Conservation (phyloP, 1,140 invertebrate genomes). For the Platyscapa corneri region DNA sequence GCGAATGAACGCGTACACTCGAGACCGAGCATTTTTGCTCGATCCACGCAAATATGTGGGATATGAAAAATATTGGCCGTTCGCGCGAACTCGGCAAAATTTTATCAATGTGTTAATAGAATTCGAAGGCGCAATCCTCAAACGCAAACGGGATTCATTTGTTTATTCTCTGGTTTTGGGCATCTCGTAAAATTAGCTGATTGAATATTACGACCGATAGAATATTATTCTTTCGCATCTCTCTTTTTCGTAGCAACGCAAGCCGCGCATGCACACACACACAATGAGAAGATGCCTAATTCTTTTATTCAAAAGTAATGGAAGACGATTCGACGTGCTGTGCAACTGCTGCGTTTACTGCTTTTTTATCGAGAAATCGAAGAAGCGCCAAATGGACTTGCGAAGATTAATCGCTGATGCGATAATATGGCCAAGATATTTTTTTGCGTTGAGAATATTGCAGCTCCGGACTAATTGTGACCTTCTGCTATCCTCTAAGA, state of each 20-base stretch:
- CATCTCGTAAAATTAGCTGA: conserved; percentile 2
- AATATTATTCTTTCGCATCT: background rate
- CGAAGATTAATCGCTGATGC: too few species aligned
- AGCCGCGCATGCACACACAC: background rate
- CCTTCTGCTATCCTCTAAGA: too few species aligned
- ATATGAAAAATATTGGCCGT: background rate
- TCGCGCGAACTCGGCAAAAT: background rate
- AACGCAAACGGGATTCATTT: background rate
- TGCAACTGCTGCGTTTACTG: too few species aligned
- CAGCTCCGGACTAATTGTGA: too few species aligned
- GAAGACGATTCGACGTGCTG: background rate
- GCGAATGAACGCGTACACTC: background rate
- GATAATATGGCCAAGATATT: too few species aligned
- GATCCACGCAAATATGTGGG: background rate
- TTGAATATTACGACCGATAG: background rate
- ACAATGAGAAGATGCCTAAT: background rate
- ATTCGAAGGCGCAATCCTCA: background rate
- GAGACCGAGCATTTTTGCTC: background rate
- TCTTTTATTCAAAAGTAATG: background rate
- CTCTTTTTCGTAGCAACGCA: background rate
- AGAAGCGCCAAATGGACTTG: too few species aligned
- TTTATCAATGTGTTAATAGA: background rate
- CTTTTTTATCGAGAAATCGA: too few species aligned
- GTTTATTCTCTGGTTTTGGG: background rate
- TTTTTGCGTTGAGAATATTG: too few species aligned